These are phyloP conservation scores for Adelosebastes latens DNA, from an alignment of 2,797 vertebrate genomes.

Conservation along the genomic window DNA sequence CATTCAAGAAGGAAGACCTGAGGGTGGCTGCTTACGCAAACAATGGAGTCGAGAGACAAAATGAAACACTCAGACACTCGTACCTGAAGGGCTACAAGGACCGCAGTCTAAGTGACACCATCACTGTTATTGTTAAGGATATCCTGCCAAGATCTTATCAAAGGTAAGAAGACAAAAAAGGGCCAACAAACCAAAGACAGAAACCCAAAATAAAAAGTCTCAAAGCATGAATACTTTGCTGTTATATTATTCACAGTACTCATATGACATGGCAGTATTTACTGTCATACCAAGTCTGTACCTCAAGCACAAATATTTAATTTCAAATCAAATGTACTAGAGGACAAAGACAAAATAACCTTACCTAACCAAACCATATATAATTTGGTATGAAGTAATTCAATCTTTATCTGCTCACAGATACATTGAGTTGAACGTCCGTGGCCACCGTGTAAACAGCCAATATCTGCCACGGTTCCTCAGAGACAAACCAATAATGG, in stretches of 20 bases:
- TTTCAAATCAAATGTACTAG: too few species aligned
- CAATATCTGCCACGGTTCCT: not conserved
- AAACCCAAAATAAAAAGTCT: too few species aligned
- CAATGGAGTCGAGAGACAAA: not conserved
- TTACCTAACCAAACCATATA: not conserved
- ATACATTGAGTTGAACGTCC: not conserved
- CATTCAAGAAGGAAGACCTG: not conserved
- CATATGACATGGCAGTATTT: too few species aligned
- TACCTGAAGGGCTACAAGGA: not conserved
- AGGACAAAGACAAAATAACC: too few species aligned
- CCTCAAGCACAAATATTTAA: too few species aligned
- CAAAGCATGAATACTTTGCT: too few species aligned
- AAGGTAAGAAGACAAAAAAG: not conserved
- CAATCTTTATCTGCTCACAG: not conserved
- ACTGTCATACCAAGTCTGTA: too few species aligned
- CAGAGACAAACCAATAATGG: not conserved
- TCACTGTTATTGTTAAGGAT: not conserved
- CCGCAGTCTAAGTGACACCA: not conserved
- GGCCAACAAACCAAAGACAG: not conserved
- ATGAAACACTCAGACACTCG: not conserved
- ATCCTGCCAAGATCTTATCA: not conserved
- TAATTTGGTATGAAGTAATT: not conserved
- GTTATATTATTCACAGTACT: too few species aligned
- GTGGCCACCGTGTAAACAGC: too few species aligned
- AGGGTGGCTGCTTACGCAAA: not conserved